phyloP scores from a whole-genome alignment of 2,888 invertebrate genomes.

The Heliconius erato region DNA sequence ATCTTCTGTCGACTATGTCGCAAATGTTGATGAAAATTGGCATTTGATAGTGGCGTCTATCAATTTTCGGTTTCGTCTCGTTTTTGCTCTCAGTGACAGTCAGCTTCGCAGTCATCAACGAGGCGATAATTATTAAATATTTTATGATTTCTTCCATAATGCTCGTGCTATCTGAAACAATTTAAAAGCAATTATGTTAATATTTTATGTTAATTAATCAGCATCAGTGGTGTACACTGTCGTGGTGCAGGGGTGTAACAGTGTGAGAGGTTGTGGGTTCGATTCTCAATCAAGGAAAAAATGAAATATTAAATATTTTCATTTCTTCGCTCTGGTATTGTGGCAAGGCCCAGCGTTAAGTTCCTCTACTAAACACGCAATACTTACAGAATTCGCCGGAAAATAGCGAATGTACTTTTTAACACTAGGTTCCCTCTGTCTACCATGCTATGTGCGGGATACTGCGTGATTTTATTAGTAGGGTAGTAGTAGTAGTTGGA shows the following conservation, averaged over 20 bases:
- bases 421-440: not conserved
- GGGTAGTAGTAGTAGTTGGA: too few relatives aligned
- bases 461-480: too few relatives aligned
- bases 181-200: constrained; percentile 19
- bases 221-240: too few relatives aligned
- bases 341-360: too few relatives aligned
- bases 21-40: constrained; percentile 80
- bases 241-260: too few relatives aligned
- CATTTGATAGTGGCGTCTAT: constrained; percentile 71
- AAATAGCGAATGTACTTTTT: not conserved
- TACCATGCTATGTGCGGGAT: too few relatives aligned
- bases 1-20: constrained; percentile 77
- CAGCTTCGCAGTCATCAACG: constrained; percentile 76
- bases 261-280: too few relatives aligned
- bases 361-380: too few relatives aligned
- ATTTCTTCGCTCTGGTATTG: too few relatives aligned
- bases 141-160: constrained; percentile 74
- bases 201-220: not conserved
- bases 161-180: constrained; percentile 65
- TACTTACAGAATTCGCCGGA: not conserved
- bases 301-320: too few relatives aligned
- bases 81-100: constrained; percentile 77
- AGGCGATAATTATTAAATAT: constrained; percentile 75
- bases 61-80: constrained; percentile 71
- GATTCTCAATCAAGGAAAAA: too few relatives aligned